Percentiles rank a stretch among this genome's conserved stretches.
Conservation (phyloP, 2,113 vertebrate genomes). For the Seriola quinqueradiata region DNA sequence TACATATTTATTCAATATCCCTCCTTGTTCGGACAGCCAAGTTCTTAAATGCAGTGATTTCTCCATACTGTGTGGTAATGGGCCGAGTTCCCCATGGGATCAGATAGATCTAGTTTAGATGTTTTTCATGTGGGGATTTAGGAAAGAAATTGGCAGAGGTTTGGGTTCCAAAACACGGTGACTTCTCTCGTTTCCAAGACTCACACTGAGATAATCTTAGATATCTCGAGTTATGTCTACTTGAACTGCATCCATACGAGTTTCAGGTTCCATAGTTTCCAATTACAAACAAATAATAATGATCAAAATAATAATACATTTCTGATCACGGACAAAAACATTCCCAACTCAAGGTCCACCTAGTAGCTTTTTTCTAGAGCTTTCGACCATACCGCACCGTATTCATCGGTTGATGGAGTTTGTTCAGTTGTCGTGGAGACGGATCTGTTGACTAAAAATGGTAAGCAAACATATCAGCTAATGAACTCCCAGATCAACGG, state of each 20-base stretch:
- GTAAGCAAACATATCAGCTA: neutral
- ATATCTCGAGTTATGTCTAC: conserved; percentile 41
- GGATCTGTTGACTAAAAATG: neutral
- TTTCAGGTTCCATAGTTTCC: conserved; percentile 5
- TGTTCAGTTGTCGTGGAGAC: neutral
- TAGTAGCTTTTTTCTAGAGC: neutral
- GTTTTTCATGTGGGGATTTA: conserved; percentile 68
- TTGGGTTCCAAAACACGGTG: conserved; percentile 42
- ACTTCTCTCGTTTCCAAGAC: conserved; percentile 45
- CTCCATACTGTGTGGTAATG: conserved; percentile 60
- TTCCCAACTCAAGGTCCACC: neutral
- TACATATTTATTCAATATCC: conserved; percentile 78
- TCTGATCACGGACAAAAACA: neutral
- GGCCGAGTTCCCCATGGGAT: conserved; percentile 58
- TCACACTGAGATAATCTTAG: conserved; percentile 56
- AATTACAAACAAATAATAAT: neutral
- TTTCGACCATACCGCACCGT: neutral
- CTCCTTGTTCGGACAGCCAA: conserved; percentile 52
- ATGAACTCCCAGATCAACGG: neutral
- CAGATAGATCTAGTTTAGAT: conserved; percentile 56
- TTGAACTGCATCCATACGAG: conserved; percentile 21
- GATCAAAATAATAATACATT: neutral
- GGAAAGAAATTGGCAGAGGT: conserved; percentile 67
- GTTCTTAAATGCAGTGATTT: conserved; percentile 64
- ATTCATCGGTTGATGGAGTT: neutral